Base-by-base conservation (phyloP, 1,140 invertebrate genomes). In the Lanistes nyassanus region DNA sequence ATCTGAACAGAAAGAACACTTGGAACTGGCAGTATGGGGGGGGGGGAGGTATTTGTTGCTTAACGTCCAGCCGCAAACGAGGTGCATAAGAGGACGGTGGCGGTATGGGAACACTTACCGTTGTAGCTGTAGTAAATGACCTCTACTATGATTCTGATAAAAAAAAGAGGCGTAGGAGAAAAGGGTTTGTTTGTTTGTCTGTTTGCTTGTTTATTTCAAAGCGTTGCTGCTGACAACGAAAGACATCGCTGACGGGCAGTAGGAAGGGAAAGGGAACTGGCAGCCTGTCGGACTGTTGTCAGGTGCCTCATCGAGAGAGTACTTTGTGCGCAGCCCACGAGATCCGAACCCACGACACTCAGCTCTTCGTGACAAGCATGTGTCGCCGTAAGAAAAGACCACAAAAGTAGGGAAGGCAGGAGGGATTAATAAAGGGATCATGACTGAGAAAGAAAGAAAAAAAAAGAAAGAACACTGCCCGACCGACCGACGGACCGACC, bases 401-500 rank as follows among this genome's bases (percentile, higher is more conserved):
- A n/a, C n/a, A n/a, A n/a, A n/a, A n/a, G n/a, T n/a, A n/a, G n/a
- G n/a, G n/a, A n/a, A 21, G 37, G 31, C 31, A 4, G 21, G 62
- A 65, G 7, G 34, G 62, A 65, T 1, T 31, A 31, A 65, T 4
- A 65, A 23, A 65, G 7, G 34, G 29, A 65, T 34, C 19, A 23
- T 9, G 3, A 65, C 5, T 21, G 29, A 60, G 11, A 23, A 36
- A 37, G 31, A 29, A 47, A 47, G 42, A 47, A 47, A 47, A 16
- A 47, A 47, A 47, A 6, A 47, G 5, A 4, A 0, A 47, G 39
- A 42, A 42, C 5, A 60, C 4, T 16, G 53, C 13, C 13, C 13
- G 53, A 60, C n/a, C n/a, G 58, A 60, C n/a, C n/a, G 58, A 60
- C n/a, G 31, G 58, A 60, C n/a, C 26, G 58, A 62, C n/a, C 26